Base-by-base conservation (phyloP, 23 tunicate genomes). In the Ciona savignyi region DNA sequence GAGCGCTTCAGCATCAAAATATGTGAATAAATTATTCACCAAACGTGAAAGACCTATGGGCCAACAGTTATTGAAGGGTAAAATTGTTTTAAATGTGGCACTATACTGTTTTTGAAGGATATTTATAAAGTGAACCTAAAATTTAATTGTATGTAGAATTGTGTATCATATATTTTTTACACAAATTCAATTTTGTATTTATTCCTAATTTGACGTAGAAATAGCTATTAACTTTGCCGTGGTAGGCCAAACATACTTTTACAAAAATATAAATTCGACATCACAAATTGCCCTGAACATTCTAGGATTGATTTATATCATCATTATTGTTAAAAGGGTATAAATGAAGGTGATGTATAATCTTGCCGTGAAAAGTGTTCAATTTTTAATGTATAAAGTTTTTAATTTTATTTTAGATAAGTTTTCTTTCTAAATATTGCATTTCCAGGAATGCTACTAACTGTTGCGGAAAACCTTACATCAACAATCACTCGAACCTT, bases 31-130 rank as follows among this genome's bases (percentile, higher is more conserved):
- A 35, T 67, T 87, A n/a, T 87, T 87, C 69, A 82, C 95, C 1
- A 87, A 76, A 51, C 78, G 95, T 26, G 95, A 87, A n/a, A 68
- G 82, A 35, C 95, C 95, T 2, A 77, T 87, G 82, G 85, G 87
- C 0, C 71, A 68, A 29, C 81, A 85, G 60, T 71, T 87, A 3
- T 66, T 87, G 70, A 87, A 87, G 77, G 95, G 85, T 81, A 11
- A 32, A 33, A 1, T 11, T 11, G 20, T 49, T 49, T 49, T 49
- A 11, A 11, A 49, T 49, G 61, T 11, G 20, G 20, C 15, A 49
- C n/a, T n/a, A n/a, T n/a, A n/a, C n/a, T n/a, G 20, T 11, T 49
- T 49, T 28, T 22, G 56, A 69, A 69, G 15, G 15, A 29, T 69
- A 29, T 69, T 29, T 9, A 69, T 6, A 69, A 65, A 15, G 27